A percentile compares a stretch with the other conserved stretches of the same genome.
phyloP scores from a whole-genome alignment of 2,113 vertebrate species.

The Enhydra lutris region DNA sequence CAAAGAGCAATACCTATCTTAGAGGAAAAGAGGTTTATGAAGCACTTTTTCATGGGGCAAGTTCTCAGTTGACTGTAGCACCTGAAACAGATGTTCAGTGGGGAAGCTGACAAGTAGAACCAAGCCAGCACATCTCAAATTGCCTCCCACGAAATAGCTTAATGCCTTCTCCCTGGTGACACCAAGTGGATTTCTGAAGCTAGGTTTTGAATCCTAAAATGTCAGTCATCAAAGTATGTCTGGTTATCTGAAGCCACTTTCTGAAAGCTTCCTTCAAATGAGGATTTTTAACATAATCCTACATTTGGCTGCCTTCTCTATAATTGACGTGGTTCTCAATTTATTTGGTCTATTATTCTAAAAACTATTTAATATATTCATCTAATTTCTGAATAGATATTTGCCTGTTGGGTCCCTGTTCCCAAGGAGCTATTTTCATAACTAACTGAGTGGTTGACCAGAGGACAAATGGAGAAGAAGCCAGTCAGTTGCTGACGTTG shows the following conservation, averaged over 20 bases:
- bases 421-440: not conserved
- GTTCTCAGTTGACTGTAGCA: not conserved
- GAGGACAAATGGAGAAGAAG: not conserved
- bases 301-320: conserved; percentile 34
- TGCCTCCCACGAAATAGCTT: conserved; percentile 4
- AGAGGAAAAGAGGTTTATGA: conserved; percentile 11
- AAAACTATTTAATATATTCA: not conserved
- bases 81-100: conserved; percentile 1
- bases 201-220: conserved; percentile 42
- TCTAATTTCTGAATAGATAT: not conserved
- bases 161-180: conserved; percentile 32
- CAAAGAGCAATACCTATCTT: not conserved
- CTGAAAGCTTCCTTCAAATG: conserved; percentile 46
- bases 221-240: conserved; percentile 40
- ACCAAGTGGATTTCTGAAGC: conserved; percentile 40
- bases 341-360: not conserved
- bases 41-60: not conserved
- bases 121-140: not conserved
- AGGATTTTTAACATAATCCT: conserved; percentile 57
- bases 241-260: conserved; percentile 60
- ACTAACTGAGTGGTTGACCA: not conserved
- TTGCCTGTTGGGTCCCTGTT: not conserved
- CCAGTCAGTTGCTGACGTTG: not conserved
- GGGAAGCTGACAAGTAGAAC: not conserved
- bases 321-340: not conserved